Conservation (phyloP, 2,888 invertebrate genomes). For the Dorcus parallelipipedus region DNA sequence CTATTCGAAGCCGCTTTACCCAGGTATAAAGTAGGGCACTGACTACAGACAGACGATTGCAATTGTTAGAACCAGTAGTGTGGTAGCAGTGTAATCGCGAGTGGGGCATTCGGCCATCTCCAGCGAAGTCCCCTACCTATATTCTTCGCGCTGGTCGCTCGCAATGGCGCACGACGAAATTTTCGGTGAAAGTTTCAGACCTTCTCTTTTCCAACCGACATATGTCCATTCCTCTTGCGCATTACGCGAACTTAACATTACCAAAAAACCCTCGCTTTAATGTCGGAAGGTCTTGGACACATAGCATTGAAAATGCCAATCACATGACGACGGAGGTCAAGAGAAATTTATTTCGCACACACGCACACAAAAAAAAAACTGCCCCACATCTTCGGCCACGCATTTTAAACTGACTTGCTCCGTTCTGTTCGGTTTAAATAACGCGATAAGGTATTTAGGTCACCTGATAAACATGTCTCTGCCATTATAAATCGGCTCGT, state of each 20-base stretch:
- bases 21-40: constrained; percentile 51
- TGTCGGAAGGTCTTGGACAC: neutral
- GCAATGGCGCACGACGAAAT: neutral
- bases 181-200: neutral
- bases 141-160: neutral
- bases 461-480: neutral
- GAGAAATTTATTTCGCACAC: neutral
- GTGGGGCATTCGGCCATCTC: constrained; percentile 14
- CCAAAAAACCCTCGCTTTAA: too few species aligned
- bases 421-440: neutral
- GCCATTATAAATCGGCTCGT: too few species aligned
- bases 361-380: neutral
- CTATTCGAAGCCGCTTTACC: constrained; percentile 40
- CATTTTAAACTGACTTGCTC: too few species aligned
- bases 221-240: too few species aligned
- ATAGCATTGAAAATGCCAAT: neutral
- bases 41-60: constrained; percentile 39
- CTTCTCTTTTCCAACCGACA: too few species aligned
- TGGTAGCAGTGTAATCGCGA: constrained; percentile 20
- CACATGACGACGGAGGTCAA: neutral
- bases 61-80: constrained; percentile 35
- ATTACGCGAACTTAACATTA: too few species aligned
- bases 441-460: neutral
- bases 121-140: neutral
- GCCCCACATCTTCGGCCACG: neutral